phyloP scores from a whole-genome alignment of 2,888 invertebrate genomes.

The Drosophila kokeensis region DNA sequence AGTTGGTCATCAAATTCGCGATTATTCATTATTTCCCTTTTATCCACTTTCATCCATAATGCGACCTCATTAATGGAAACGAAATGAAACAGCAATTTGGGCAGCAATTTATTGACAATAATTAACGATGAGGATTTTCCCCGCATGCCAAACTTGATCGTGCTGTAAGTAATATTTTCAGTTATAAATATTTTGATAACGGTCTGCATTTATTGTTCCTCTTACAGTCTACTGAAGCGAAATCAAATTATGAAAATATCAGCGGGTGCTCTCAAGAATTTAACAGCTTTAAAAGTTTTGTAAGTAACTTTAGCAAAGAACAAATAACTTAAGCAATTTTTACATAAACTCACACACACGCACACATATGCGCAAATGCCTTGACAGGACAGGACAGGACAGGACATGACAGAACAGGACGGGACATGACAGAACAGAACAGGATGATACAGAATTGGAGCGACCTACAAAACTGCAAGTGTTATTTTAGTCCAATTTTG shows the following conservation, averaged over 20 bases:
- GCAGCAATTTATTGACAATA: slow-evolving; percentile 90
- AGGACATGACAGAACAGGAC: slow-evolving; percentile 15
- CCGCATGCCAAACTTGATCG: slow-evolving; percentile 89
- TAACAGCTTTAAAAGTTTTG: slow-evolving; percentile 93
- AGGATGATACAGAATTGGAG: slow-evolving; percentile 10
- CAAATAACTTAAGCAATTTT: slow-evolving; percentile 58
- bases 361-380: slow-evolving; percentile 13
- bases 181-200: background rate
- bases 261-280: slow-evolving; percentile 91
- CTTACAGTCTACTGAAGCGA: slow-evolving; percentile 91
- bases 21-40: slow-evolving; percentile 42
- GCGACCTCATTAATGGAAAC: slow-evolving; percentile 43
- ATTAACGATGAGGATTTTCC: slow-evolving; percentile 90
- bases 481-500: slow-evolving; percentile 34
- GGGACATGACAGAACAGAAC: slow-evolving; percentile 11
- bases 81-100: slow-evolving; percentile 88
- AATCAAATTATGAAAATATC: slow-evolving; percentile 93
- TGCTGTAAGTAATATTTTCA: slow-evolving; percentile 90
- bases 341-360: slow-evolving; percentile 11
- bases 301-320: slow-evolving; percentile 87
- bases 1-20: slow-evolving; percentile 30
- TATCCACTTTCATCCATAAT: slow-evolving; percentile 26
- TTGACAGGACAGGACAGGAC: slow-evolving; percentile 38
- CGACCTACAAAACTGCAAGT: slow-evolving; percentile 63
- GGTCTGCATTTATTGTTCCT: slow-evolving; percentile 74